These are phyloP conservation scores for Atherinosoma microstoma DNA, from an alignment of 2,797 vertebrate genomes.

Conservation along the genomic window DNA sequence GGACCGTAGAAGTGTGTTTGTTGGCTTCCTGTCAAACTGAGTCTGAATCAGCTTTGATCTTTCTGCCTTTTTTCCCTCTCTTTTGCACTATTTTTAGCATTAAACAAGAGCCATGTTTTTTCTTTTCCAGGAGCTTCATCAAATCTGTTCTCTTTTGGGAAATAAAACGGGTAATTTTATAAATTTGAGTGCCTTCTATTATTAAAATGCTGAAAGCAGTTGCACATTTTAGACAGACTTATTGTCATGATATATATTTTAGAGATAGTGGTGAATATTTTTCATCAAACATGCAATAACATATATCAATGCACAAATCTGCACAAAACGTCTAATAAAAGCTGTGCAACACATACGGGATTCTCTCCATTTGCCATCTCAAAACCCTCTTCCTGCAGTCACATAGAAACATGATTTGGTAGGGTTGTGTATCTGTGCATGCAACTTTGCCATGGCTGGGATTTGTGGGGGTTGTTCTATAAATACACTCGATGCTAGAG, in stretches of 20 bases:
- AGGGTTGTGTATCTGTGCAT: constrained; percentile 57
- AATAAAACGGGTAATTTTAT: not conserved
- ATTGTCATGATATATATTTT: not conserved
- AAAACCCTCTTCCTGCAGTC: constrained; percentile 40
- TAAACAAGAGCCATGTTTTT: constrained; percentile 9
- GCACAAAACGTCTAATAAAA: not conserved
- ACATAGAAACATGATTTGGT: constrained; percentile 60
- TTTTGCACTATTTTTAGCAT: constrained; percentile 27
- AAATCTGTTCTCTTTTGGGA: constrained; percentile 17
- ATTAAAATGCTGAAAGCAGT: not conserved
- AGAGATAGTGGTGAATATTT: not conserved
- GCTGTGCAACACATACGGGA: not conserved
- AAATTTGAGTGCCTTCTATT: not conserved
- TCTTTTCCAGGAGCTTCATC: not conserved
- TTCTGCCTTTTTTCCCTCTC: not conserved
- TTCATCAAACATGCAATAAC: not conserved
- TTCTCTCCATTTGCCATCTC: constrained; percentile 7
- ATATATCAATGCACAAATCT: not conserved
- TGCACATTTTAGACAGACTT: not conserved
- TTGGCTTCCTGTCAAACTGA: constrained; percentile 49
- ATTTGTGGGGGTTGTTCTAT: constrained; percentile 78
- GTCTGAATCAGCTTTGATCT: constrained; percentile 60
- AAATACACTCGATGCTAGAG: constrained; percentile 74
- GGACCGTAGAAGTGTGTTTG: constrained; percentile 19
- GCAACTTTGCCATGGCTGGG: constrained; percentile 68